Evolutionary conservation across 1,140 invertebrate species (phyloP), one percentile per base, ranked within the genome.

Genomic region (Aethina tumida): DNA sequence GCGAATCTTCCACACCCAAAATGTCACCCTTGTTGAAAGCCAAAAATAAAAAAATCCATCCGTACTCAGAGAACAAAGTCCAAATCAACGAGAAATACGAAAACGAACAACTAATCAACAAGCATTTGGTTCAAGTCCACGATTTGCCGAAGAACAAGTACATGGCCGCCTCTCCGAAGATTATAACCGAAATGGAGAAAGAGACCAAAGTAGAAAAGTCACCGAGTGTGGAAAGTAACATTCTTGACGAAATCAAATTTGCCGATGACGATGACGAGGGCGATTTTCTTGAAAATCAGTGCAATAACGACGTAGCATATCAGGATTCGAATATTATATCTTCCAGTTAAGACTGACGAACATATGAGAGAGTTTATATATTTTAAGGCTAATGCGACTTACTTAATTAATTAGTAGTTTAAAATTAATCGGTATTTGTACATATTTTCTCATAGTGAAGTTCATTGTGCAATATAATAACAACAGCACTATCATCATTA

Each of bases 161-260:
- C 17, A 26, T 53, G 10, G 37, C 41, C 14, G 39, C 51, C 5
- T 36, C 35, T 27, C 28, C 27, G 0, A 40, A 40, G 20, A 15
- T 31, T 8, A 27, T 25, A 15, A 19, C 18, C 19, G 52, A 59
- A 24, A 45, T 46, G 26, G 68, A 69, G 22, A 69, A 68, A 45
- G 68, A 69, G 40, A 68, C 66, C 1, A 55, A 59, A 25, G 56
- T 66, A 15, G 66, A 68, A 28, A 69, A 66, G 37, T 59, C 59
- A 0, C 56, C 64, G 1, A 51, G 49, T 32, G 22, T 60, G 18
- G 58, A 65, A 12, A 62, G 55, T 40, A 54, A 64, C 9, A 50
- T 52, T 17, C 46, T 67, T 22, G 64, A 68, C 24, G 67, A 70
- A 29, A 68, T 70, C 8, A 64, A 65, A 39, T 70, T 64, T 45